Evolutionary conservation across 2,113 vertebrate genomes (phyloP).

Genomic region (Osmerus mordax): DNA sequence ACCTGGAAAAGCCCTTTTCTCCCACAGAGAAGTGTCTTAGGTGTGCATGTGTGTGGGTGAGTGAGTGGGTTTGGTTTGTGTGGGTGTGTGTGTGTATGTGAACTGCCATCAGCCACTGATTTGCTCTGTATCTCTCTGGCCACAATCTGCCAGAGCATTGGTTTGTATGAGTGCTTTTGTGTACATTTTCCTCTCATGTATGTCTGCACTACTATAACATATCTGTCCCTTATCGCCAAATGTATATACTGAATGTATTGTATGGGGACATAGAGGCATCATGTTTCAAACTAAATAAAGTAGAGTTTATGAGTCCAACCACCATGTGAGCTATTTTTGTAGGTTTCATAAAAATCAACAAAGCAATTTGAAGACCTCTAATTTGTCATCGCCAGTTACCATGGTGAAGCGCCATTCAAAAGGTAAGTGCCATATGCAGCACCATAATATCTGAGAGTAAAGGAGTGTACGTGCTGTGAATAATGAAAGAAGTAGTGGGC

Average conservation of each 20-base stretch:
- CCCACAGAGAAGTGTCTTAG: constrained; percentile 66
- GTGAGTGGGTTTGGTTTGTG: constrained; percentile 30
- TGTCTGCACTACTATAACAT: constrained; percentile 74
- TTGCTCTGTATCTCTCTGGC: constrained; percentile 48
- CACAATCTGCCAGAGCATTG: constrained; percentile 52
- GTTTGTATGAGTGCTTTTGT: constrained; percentile 57
- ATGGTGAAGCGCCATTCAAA: constrained; percentile 52
- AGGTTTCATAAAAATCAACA: background rate
- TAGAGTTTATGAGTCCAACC: constrained; percentile 64
- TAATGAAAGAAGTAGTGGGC: constrained; percentile 22
- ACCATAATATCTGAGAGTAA: constrained; percentile 44
- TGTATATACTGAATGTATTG: constrained; percentile 82
- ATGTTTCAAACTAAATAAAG: constrained; percentile 72
- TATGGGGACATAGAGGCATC: constrained; percentile 66
- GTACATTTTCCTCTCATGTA: constrained; percentile 60
- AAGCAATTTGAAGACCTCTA: background rate
- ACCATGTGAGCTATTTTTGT: constrained; percentile 16
- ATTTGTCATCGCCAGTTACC: constrained; percentile 42
- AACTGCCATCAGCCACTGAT: constrained; percentile 55
- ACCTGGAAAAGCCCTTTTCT: constrained; percentile 46
- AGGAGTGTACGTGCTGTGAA: constrained; percentile 43
- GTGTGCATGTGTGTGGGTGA: constrained; percentile 10
- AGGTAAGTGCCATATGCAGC: constrained; percentile 23
- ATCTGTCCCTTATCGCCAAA: constrained; percentile 73
- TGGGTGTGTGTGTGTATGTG: constrained; percentile 35